These are phyloP conservation scores for Adelognathus sp. DNA, from an alignment of 2,888 invertebrate genomes.

Conservation along the genomic window DNA sequence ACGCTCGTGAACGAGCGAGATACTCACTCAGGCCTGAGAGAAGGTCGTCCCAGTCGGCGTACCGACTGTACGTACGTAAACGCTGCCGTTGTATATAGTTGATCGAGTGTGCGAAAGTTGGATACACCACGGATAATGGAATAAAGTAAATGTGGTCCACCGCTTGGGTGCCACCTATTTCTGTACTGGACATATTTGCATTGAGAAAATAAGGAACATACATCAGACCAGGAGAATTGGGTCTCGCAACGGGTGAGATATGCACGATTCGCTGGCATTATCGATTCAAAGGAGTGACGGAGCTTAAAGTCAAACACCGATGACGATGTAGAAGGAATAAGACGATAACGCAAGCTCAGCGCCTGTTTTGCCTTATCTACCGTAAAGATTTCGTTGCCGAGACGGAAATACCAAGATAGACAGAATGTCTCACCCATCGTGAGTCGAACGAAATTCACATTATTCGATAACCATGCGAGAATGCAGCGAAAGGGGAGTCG, in stretches of 20 bases:
- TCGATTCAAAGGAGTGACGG: neutral
- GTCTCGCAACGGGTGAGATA: neutral
- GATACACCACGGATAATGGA: slow-evolving; percentile 23
- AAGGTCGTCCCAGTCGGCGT: slow-evolving; percentile 40
- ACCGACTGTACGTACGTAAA: neutral
- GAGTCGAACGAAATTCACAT: neutral
- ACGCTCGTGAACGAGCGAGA: slow-evolving; percentile 51
- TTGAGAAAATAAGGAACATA: neutral
- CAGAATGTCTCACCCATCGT: neutral
- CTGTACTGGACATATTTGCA: neutral
- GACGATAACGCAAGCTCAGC: neutral
- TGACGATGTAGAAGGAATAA: neutral
- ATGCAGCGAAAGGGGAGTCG: neutral
- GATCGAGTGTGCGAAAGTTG: neutral
- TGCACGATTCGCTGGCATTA: slow-evolving; percentile 7
- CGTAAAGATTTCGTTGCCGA: slow-evolving; percentile 22
- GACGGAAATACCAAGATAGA: neutral
- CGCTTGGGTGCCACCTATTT: neutral
- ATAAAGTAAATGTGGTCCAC: slow-evolving; percentile 24
- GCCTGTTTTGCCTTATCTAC: slow-evolving; percentile 17
- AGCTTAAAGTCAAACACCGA: neutral
- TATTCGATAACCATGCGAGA: slow-evolving; percentile 2
- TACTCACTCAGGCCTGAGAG: slow-evolving; percentile 49
- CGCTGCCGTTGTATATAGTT: neutral
- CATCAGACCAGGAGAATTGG: slow-evolving; percentile 8